phyloP scores from a whole-genome alignment of 2,113 vertebrate species.

The Verasper variegatus region DNA sequence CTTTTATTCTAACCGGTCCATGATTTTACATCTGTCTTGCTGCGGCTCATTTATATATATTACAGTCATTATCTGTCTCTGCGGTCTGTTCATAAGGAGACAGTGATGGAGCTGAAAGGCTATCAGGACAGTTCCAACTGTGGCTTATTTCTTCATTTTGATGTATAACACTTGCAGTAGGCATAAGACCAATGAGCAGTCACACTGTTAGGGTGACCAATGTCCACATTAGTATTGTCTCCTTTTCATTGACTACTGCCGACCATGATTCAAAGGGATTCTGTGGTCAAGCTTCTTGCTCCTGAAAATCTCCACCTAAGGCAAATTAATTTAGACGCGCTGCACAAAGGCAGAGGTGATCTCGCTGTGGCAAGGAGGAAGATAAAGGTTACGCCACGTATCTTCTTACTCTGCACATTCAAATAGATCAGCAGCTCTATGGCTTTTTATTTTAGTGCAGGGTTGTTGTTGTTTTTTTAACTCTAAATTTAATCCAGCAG shows the following conservation, averaged over 20 bases:
- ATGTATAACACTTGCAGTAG: constrained; percentile 51
- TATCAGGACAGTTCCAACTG: constrained; percentile 55
- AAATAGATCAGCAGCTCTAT: constrained; percentile 37
- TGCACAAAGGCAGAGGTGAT: constrained; percentile 55
- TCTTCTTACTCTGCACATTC: constrained; percentile 49
- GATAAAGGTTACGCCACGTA: constrained; percentile 72
- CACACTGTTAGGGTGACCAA: constrained; percentile 65
- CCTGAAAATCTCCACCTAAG: constrained; percentile 46
- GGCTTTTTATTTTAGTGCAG: constrained; percentile 37
- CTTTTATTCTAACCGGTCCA: constrained; percentile 66
- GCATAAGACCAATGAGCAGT: constrained; percentile 58
- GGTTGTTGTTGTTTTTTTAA: neutral
- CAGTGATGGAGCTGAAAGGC: constrained; percentile 67
- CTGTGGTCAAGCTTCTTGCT: constrained; percentile 23
- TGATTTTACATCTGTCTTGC: constrained; percentile 73
- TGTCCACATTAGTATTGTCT: constrained; percentile 67
- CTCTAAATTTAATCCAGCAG: constrained; percentile 59
- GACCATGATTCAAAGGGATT: constrained; percentile 37
- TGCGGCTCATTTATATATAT: constrained; percentile 72
- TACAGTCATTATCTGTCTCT: constrained; percentile 68
- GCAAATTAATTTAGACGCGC: constrained; percentile 40
- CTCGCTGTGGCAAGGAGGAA: constrained; percentile 18
- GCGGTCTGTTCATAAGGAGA: constrained; percentile 65
- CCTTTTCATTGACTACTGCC: constrained; percentile 36
- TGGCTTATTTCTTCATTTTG: constrained; percentile 60